phyloP scores from a whole-genome alignment of 2,113 vertebrate genomes.

The Nerophis lumbriciformis region DNA sequence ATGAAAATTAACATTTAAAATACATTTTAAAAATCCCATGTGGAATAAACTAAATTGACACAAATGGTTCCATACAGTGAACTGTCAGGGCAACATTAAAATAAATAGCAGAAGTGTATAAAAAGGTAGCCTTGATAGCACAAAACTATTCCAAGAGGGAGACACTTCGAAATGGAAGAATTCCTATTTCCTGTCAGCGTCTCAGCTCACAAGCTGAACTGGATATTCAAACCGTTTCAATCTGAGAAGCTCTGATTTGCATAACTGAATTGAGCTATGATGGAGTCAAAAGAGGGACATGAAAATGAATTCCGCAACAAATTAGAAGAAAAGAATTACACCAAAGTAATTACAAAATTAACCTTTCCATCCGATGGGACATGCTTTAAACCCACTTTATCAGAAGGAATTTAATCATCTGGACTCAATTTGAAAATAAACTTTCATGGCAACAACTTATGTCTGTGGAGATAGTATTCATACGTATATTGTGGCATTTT shows the following conservation, averaged over 20 bases:
- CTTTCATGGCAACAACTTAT: neutral
- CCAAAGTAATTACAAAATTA: slow-evolving; percentile 66
- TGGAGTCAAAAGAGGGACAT: slow-evolving; percentile 51
- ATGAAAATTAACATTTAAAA: no score
- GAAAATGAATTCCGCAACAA: slow-evolving; percentile 65
- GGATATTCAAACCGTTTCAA: slow-evolving; percentile 70
- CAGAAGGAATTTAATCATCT: slow-evolving; percentile 42
- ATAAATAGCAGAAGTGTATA: slow-evolving; percentile 63
- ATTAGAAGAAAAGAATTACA: slow-evolving; percentile 60
- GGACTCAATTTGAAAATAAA: slow-evolving; percentile 29
- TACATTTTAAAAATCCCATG: no score
- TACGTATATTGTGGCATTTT: neutral
- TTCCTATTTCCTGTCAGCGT: slow-evolving; percentile 60
- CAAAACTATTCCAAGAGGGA: slow-evolving; percentile 41
- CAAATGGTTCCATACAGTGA: slow-evolving; percentile 39
- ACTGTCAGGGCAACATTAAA: slow-evolving; percentile 54
- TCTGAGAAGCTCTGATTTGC: slow-evolving; percentile 67
- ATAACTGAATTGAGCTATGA: slow-evolving; percentile 67
- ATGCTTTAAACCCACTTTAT: slow-evolving; percentile 54
- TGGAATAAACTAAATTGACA: neutral
- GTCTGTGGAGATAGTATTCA: neutral
- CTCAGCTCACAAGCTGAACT: slow-evolving; percentile 54
- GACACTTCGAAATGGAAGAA: slow-evolving; percentile 66
- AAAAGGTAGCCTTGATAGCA: slow-evolving; percentile 74
- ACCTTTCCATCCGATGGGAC: slow-evolving; percentile 46